Evolutionary conservation across 2,888 invertebrate genomes (phyloP).

Genomic region (Acanthoscelides obtectus): DNA sequence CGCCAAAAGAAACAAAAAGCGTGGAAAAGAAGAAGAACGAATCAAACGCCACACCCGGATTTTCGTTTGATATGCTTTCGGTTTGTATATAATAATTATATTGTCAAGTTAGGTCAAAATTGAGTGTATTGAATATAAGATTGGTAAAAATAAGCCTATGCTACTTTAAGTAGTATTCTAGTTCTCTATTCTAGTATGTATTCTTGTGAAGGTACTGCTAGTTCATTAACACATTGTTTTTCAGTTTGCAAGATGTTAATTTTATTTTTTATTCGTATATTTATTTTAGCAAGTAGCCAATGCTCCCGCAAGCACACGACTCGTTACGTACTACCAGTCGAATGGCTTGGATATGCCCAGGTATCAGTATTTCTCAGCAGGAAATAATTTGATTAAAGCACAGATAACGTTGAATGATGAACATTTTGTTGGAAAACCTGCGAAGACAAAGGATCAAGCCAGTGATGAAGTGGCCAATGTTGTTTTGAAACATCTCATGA

Average conservation of each 20-base stretch:
- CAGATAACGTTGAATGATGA: slow-evolving; percentile 50
- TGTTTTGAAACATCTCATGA: slow-evolving; percentile 34
- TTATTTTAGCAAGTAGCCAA: slow-evolving; percentile 25
- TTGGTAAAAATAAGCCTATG: too few species aligned
- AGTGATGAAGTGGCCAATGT: slow-evolving; percentile 48
- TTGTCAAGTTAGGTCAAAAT: too few species aligned
- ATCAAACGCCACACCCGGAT: slow-evolving; percentile 7
- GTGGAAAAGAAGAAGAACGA: not conserved
- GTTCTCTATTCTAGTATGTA: too few species aligned
- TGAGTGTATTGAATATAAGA: too few species aligned
- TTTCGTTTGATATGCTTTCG: slow-evolving; percentile 25
- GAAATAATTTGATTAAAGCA: slow-evolving; percentile 40
- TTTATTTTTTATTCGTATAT: not conserved
- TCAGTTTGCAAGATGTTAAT: not conserved
- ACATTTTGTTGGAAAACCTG: slow-evolving; percentile 48
- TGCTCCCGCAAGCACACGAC: slow-evolving; percentile 35
- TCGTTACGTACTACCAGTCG: slow-evolving; percentile 47
- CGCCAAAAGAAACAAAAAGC: not conserved
- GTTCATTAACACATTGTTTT: too few species aligned
- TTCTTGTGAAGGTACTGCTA: too few species aligned
- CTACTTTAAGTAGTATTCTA: too few species aligned
- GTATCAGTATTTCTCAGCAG: slow-evolving; percentile 45
- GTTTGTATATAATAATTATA: slow-evolving; percentile 22
- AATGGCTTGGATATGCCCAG: slow-evolving; percentile 47
- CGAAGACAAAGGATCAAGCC: slow-evolving; percentile 48